Percentiles rank a stretch among this genome's conserved stretches.
Evolutionary conservation across 1,140 invertebrate species (phyloP).

Genomic region (Theocolax elegans): DNA sequence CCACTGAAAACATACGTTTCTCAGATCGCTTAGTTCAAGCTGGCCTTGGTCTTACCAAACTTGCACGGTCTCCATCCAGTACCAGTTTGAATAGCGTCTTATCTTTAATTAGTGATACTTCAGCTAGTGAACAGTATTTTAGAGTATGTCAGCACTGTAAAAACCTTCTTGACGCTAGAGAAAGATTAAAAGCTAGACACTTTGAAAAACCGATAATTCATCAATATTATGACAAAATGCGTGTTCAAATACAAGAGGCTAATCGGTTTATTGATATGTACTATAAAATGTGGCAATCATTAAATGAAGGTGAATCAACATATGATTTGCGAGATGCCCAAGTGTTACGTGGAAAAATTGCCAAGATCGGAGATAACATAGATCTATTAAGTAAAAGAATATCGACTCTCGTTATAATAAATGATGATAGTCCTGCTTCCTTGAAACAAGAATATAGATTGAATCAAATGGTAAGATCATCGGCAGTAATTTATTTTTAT

Average conservation of each 20-base stretch:
- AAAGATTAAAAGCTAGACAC: constrained; percentile 83
- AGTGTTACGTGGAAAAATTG: constrained; percentile 82
- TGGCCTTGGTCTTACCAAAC: constrained; percentile 64
- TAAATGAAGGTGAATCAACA: constrained; percentile 87
- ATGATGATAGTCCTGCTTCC: constrained; percentile 71
- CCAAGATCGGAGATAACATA: constrained; percentile 88
- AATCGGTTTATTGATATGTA: constrained; percentile 83
- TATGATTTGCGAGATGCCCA: constrained; percentile 87
- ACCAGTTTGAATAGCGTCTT: constrained; percentile 67
- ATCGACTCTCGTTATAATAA: constrained; percentile 72
- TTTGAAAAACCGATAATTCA: constrained; percentile 82
- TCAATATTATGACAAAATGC: constrained; percentile 85
- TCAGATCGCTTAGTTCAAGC: constrained; percentile 69
- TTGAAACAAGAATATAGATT: constrained; percentile 72
- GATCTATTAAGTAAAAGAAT: constrained; percentile 87
- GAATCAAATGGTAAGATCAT: constrained; percentile 74
- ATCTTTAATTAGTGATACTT: constrained; percentile 67
- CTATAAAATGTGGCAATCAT: constrained; percentile 82
- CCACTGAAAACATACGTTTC: constrained; percentile 52
- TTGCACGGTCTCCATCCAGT: constrained; percentile 64
- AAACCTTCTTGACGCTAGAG: constrained; percentile 81
- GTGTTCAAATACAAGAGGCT: constrained; percentile 80
- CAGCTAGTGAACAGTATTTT: constrained; percentile 72
- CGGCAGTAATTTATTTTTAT: constrained; percentile 73
- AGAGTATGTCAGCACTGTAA: constrained; percentile 88